These are phyloP conservation scores for Pollachius pollachius DNA, from an alignment of 2,113 vertebrate species.

Conservation along the genomic window DNA sequence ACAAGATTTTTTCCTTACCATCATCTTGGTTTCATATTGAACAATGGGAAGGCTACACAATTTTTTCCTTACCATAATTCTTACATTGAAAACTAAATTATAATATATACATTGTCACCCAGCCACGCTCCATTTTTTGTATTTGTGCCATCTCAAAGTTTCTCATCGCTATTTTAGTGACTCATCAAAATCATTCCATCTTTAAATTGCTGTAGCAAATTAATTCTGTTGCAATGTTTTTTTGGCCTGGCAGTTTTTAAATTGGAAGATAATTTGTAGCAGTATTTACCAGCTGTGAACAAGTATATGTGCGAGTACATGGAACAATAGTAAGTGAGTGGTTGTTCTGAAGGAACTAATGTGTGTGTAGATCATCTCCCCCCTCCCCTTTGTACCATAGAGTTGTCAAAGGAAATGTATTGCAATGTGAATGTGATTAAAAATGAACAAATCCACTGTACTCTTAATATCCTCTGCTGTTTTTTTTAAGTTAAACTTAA, in stretches of 20 bases:
- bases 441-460: constrained; percentile 59
- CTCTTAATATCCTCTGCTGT: constrained; percentile 32
- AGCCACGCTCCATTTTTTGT: too few relatives aligned
- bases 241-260: constrained; percentile 33
- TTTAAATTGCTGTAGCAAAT: constrained; percentile 9
- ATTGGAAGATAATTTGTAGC: constrained; percentile 42
- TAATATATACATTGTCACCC: too few relatives aligned
- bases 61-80: too few relatives aligned
- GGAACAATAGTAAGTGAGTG: constrained; percentile 36
- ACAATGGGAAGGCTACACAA: too few relatives aligned
- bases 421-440: constrained; percentile 75
- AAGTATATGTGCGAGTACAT: constrained; percentile 55
- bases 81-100: too few relatives aligned
- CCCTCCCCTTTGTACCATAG: constrained; percentile 63
- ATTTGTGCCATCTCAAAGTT: too few relatives aligned
- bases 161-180: too few relatives aligned
- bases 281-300: constrained; percentile 67
- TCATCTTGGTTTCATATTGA: too few relatives aligned
- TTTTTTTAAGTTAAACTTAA: background rate
- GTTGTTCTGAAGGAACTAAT: constrained; percentile 62
- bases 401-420: constrained; percentile 70
- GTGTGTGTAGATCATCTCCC: constrained; percentile 51
- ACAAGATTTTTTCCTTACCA: too few relatives aligned
- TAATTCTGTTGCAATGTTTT: background rate
- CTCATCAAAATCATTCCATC: constrained; percentile 5